Evolutionary conservation across 1,140 invertebrate genomes (phyloP), one percentile per base, ranked within the genome.

Genomic region (Anastrepha obliqua): DNA sequence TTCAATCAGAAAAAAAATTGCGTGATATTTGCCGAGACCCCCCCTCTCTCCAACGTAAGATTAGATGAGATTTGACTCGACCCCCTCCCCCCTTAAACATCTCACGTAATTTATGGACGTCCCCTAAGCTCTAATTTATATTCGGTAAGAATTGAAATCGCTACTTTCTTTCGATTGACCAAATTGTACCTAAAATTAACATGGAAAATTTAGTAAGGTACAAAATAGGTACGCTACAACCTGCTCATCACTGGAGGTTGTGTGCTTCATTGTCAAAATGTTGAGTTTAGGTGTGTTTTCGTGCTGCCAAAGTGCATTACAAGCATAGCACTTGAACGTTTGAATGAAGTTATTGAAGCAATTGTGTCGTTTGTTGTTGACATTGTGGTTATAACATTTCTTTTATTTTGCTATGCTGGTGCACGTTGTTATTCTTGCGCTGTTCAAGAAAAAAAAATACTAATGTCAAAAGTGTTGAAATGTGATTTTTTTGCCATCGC

Each of bases 401-500:
- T 39, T 67, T 67, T 39, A 5, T 39, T 67, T 81, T 55, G 4
- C 44, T 4, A 15, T 51, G 44, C 15, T 5, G 15, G 17, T 81
- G 44, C 0, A 62, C 6, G 15, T 17, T 15, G 13, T 62, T 62
- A 0, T 62, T 62, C 3, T 62, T 62, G 60, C 60, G 60, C 60
- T 62, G 60, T 13, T 15, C 29, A 47, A 29, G 70, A 47, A 5
- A 15, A 5, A 15, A 74, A 74, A 47, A 29, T 5, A 55, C 17
- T n/a, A 55, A 81, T 11, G 74, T 81, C 47, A 51, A 81, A 55
- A 81, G 47, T 58, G 74, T 55, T 20, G 47, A 81, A 81, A 29
- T 55, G 44, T 81, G 15, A 55, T 81, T 67, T 81, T 55, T 55
- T 81, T 81, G 47, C 7, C 15, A 81, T 55, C 74, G 74, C n/a